Percentiles rank a stretch among this genome's conserved stretches.
Evolutionary conservation across 92 coral and sea anemone genomes (phyloP).

Genomic region (Phenganax subtilis): DNA sequence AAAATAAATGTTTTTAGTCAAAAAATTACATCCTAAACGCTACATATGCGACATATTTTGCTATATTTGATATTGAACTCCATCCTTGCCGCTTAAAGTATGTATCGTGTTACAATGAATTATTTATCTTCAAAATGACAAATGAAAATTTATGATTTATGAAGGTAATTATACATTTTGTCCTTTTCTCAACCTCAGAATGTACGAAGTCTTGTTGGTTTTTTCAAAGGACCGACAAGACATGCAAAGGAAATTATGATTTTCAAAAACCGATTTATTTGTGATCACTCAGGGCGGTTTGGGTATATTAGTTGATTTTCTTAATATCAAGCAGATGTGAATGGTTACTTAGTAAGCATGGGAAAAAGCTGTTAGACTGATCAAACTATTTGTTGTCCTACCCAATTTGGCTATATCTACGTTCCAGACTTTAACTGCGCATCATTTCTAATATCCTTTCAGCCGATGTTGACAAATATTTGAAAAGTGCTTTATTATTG

Average conservation of each 20-base stretch:
- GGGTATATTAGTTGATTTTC: constrained; percentile 36
- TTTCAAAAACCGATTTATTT: constrained; percentile 12
- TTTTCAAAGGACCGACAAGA: neutral
- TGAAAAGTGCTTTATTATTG: constrained; percentile 45
- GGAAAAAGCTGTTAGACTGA: constrained; percentile 20
- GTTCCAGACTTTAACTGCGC: constrained; percentile 2
- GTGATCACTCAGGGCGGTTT: constrained; percentile 29
- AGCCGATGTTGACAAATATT: constrained; percentile 33
- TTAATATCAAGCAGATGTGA: constrained; percentile 41
- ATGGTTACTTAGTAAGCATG: constrained; percentile 15
- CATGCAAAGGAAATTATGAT: neutral
- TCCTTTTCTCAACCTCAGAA: neutral
- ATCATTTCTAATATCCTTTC: constrained; percentile 39
- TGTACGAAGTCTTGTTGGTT: neutral
- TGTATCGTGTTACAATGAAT: constrained; percentile 44
- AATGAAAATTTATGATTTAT: constrained; percentile 24
- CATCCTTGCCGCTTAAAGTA: constrained; percentile 33
- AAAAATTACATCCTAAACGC: constrained; percentile 12
- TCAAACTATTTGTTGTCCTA: neutral
- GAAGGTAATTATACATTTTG: constrained; percentile 1
- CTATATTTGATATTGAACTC: constrained; percentile 32
- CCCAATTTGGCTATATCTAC: constrained; percentile 25
- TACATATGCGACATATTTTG: constrained; percentile 15
- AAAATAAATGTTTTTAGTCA: constrained; percentile 20
- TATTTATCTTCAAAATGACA: constrained; percentile 39